phyloP scores from a whole-genome alignment of 2,888 invertebrate genomes.

The Caenorhabditis sinica region DNA sequence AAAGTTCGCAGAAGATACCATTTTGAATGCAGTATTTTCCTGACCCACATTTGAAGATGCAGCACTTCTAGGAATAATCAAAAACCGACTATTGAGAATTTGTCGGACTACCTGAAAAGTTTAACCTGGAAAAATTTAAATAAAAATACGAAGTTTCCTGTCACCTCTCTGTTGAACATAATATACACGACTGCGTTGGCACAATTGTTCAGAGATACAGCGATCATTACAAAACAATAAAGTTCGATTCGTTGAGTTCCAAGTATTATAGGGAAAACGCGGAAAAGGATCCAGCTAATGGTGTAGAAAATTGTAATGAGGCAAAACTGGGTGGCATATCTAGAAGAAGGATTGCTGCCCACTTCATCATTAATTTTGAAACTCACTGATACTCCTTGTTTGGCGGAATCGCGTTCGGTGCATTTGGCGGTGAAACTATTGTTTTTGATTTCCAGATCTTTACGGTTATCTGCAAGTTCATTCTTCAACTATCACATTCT shows the following conservation, averaged over 20 bases:
- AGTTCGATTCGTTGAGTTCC: conserved; percentile 40
- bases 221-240: conserved; percentile 60
- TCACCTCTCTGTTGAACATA: conserved; percentile 64
- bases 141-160: background rate
- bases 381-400: conserved; percentile 24
- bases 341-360: conserved; percentile 16
- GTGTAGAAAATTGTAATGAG: conserved; percentile 66
- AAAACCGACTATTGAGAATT: conserved; percentile 45
- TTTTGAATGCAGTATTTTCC: conserved; percentile 17
- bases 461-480: conserved; percentile 10
- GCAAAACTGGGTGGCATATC: conserved; percentile 68
- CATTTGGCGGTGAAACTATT: background rate
- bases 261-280: conserved; percentile 62
- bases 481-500: background rate
- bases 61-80: conserved; percentile 10
- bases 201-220: conserved; percentile 63
- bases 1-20: conserved; percentile 35
- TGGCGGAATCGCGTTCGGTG: background rate
- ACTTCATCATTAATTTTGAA: background rate
- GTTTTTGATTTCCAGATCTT: conserved; percentile 33
- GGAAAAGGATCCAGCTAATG: conserved; percentile 66
- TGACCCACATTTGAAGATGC: background rate
- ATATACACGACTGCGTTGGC: conserved; percentile 66
- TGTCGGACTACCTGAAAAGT: conserved; percentile 9
- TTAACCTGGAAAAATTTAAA: background rate